Percentiles rank a stretch among this genome's conserved stretches.
phyloP scores from a whole-genome alignment of 2,797 vertebrate species.

The Micromesistius poutassou region DNA sequence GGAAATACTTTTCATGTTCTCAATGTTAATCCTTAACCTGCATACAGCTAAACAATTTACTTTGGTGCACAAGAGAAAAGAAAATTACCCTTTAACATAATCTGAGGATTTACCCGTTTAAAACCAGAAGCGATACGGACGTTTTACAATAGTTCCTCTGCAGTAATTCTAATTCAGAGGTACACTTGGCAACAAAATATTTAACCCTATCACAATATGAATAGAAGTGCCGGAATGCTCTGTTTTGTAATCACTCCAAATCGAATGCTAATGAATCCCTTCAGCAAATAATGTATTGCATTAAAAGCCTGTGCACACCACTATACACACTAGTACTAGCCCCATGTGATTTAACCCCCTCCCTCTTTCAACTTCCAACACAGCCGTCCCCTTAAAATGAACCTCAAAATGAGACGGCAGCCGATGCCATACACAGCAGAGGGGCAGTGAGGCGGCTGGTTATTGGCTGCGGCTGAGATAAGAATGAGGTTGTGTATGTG shows the following conservation, averaged over 20 bases:
- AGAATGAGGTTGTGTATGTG: slow-evolving; percentile 21
- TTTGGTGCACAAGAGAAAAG: background rate
- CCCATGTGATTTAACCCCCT: slow-evolving; percentile 12
- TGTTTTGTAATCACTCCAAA: slow-evolving; percentile 12
- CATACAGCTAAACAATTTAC: background rate
- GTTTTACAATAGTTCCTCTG: background rate
- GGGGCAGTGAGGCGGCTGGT: slow-evolving; percentile 15
- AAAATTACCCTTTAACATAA: background rate
- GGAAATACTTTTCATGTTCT: background rate
- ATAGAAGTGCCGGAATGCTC: background rate
- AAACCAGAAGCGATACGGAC: background rate
- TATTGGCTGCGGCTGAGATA: slow-evolving; percentile 41
- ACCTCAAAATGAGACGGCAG: slow-evolving; percentile 23
- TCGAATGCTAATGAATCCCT: slow-evolving; percentile 24
- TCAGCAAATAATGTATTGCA: slow-evolving; percentile 26
- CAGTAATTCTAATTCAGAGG: background rate
- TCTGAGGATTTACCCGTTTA: background rate
- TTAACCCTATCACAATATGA: background rate
- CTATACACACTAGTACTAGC: background rate
- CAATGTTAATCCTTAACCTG: background rate
- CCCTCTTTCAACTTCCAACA: slow-evolving; percentile 4
- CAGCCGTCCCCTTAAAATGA: background rate
- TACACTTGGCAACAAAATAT: background rate
- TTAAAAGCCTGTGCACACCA: slow-evolving; percentile 14
- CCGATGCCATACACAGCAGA: slow-evolving; percentile 1